A percentile compares a stretch with the other conserved stretches of the same genome.
Evolutionary conservation across 2,113 vertebrate species (phyloP).

Genomic region (Daubentonia madagascariensis): DNA sequence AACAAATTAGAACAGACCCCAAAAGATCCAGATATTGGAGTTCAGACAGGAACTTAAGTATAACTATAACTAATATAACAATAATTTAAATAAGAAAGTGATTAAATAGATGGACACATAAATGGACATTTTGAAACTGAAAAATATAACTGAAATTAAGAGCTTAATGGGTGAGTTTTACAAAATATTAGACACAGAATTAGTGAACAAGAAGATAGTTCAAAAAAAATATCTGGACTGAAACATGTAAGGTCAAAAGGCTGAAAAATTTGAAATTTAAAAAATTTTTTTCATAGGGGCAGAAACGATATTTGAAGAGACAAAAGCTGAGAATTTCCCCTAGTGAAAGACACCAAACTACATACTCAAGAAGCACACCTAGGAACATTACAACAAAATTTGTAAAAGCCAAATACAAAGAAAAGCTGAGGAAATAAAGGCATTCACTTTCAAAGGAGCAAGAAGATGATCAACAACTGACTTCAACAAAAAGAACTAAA

Average conservation of each 20-base stretch:
- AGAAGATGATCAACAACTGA: neutral
- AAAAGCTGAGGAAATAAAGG: neutral
- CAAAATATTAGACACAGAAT: neutral
- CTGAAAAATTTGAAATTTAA: neutral
- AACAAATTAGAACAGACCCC: neutral
- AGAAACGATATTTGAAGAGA: constrained; percentile 20
- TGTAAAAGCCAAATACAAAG: neutral
- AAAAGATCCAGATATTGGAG: neutral
- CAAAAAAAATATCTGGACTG: neutral
- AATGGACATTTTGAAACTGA: constrained; percentile 5
- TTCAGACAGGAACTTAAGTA: neutral
- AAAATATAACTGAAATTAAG: neutral
- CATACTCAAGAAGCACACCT: neutral
- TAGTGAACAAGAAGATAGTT: neutral
- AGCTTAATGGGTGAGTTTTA: neutral
- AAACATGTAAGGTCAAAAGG: neutral
- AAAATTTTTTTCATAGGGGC: neutral
- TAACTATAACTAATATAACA: neutral
- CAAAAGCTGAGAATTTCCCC: neutral
- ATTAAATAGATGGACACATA: neutral
- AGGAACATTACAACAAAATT: neutral
- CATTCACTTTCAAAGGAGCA: neutral
- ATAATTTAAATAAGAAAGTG: neutral
- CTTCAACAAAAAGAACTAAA: neutral
- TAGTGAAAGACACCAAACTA: neutral